Conservation (phyloP, 2,797 vertebrate species). For the Mormyrops attenuatus region DNA sequence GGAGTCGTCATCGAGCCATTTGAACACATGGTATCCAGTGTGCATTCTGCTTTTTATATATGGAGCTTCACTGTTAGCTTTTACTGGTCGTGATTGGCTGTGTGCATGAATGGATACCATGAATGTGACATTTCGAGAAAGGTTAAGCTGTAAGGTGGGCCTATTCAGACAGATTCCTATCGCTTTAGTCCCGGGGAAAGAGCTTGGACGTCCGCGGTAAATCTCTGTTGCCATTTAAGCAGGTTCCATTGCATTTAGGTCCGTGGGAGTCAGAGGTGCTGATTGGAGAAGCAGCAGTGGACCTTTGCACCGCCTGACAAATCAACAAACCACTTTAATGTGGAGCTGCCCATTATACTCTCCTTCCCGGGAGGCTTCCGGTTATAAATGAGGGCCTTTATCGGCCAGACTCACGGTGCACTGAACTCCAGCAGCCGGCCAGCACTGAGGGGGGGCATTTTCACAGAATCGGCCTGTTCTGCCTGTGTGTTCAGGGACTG, state of each 20-base stretch:
- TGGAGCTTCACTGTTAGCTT: background rate
- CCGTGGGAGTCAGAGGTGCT: background rate
- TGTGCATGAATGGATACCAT: background rate
- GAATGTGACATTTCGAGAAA: background rate
- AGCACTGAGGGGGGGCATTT: background rate
- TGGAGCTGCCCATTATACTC: background rate
- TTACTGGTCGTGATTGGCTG: background rate
- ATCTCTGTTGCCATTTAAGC: background rate
- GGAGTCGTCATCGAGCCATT: background rate
- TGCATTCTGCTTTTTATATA: background rate
- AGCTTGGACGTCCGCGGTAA: background rate
- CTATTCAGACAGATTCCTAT: background rate
- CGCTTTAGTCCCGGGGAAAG: background rate
- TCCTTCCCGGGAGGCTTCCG: background rate
- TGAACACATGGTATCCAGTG: background rate
- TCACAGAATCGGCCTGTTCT: background rate
- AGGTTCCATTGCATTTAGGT: background rate
- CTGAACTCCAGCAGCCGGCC: background rate
- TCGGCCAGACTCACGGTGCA: background rate
- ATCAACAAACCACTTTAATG: background rate
- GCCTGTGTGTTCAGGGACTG: background rate
- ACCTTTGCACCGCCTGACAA: background rate
- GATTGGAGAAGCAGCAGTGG: background rate
- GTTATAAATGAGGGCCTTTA: background rate
- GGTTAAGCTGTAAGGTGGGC: background rate